Base-by-base conservation (phyloP, 2,888 invertebrate species). In the Megaustenia siamemsis region DNA sequence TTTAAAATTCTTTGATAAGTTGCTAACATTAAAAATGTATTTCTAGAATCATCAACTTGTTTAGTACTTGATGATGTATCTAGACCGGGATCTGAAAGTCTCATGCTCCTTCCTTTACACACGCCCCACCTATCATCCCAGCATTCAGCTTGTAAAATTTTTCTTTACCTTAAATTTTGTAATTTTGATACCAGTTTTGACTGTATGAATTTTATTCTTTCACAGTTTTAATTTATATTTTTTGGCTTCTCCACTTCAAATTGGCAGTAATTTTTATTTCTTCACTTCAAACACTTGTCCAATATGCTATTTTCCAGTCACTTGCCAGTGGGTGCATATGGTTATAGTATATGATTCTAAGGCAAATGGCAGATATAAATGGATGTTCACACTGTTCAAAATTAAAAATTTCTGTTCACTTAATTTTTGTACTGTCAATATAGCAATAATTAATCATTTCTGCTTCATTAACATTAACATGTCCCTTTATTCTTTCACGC, bases 381-480 rank as follows among this genome's bases (percentile, higher is more conserved):
- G 32, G 28, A 38, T 35, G 35, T 38, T 21, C 49, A 4, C 32
- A 49, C 3, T 18, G 73, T 63, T 32, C 5, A 3, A 63, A 15
- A 63, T 63, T 28, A 32, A 2, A 28, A 63, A 32, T 10, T 63
- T 63, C 12, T 40, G 21, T 28, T 73, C 45, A 24, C n/a, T 56
- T n/a, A n/a, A 56, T 28, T 78, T n/a, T 63, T 78, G 32, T n/a
- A 15, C 69, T 38, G 28, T 56, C 40, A 49, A 18, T 49, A 68
- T 53, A 80, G 69, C 66, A 45, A 69, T 66, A 28, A 82, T 43
- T 78, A 63, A 63, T 78, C 43, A 63, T 38, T 32, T 78, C 28
- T 28, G 63, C 63, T 78, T 66, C 63, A 63, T 63, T 28, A 63
- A 63, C 82, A 76, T 76, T 68, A 76, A 76, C 77, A 83, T 77